Conservation (phyloP, 2,888 invertebrate genomes). For the Phymatocera aterrima region DNA sequence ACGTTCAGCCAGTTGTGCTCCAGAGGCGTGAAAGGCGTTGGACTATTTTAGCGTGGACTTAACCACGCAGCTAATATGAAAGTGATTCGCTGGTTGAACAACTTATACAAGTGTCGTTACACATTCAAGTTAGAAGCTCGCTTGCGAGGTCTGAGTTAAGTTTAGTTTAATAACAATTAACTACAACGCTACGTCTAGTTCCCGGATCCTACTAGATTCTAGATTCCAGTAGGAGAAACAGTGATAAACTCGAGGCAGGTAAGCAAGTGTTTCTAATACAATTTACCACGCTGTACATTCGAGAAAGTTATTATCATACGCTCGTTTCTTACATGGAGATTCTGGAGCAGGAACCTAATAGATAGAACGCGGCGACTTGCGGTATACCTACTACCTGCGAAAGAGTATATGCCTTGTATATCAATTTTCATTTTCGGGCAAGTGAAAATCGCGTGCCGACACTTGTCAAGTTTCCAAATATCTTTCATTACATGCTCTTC, state of each 20-base stretch:
- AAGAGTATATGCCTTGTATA: too few relatives aligned
- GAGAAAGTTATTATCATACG: too few relatives aligned
- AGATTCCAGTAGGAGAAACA: background rate
- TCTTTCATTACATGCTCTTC: too few relatives aligned
- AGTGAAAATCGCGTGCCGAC: too few relatives aligned
- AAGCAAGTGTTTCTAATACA: background rate
- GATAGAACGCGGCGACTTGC: too few relatives aligned
- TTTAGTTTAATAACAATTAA: constrained; percentile 60
- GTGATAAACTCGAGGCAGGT: background rate
- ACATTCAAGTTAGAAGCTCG: constrained; percentile 58
- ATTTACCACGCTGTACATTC: too few relatives aligned
- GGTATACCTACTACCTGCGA: too few relatives aligned
- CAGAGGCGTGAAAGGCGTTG: background rate
- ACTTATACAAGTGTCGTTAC: constrained; percentile 62
- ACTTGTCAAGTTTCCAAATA: too few relatives aligned
- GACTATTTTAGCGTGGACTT: constrained; percentile 33
- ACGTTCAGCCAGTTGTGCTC: background rate
- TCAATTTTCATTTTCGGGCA: too few relatives aligned
- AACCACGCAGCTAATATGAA: constrained; percentile 31
- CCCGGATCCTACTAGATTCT: background rate
- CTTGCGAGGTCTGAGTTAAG: constrained; percentile 52
- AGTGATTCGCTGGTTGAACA: constrained; percentile 49
- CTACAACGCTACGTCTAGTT: background rate
- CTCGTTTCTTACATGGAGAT: too few relatives aligned
- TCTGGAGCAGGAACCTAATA: too few relatives aligned